Evolutionary conservation across 35 echinoderm and acorn worm species (phyloP), one percentile per base, ranked within the genome.

Genomic region (Apostichopus parvimensis): DNA sequence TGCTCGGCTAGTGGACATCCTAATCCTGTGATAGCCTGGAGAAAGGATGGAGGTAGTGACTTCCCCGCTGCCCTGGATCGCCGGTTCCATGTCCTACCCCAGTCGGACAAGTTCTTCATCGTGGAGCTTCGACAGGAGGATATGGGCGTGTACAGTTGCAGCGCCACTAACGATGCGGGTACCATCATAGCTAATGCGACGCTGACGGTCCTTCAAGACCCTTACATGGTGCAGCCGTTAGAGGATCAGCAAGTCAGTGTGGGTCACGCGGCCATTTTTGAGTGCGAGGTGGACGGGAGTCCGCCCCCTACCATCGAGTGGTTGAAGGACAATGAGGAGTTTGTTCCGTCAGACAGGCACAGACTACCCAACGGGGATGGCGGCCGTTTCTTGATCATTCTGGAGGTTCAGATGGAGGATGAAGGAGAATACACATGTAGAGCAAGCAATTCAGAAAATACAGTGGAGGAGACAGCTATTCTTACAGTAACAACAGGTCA

Each of bases 91-190:
- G 91, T 99, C 79, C 91, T 92, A 17, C 87, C 88, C 0, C 24
- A 95, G 66, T 94, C 93, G 7, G 95, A 96, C 76, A 79, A 56
- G 17, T 96, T 99, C 88, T 99, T 96, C 80, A 99, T 99, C 60
- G 91, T 81, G n/a, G 90, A 96, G 9, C 83, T 94, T 1, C 84
- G 96, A 78, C 53, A 90, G 24, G 85, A 55, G 22, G 95, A 96
- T 87, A 96, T 94, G 89, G 97, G 97, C 5, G 85, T 96, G 20
- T 99, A 99, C 93, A 94, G 79, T 24, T 99, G 97, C 72, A 99
- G 90, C 9, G 97, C 97, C 77, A 90, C 54, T 17, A 99, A 99
- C n/a, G 83, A 73, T 20, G 97, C 97, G 13, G 97, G 97, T 10
- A 94, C 87, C 80, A 99, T 99, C 58, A 82, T 92, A 28, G 92